Base-by-base conservation (phyloP, 2,113 vertebrate species). In the Bungarus multicinctus region DNA sequence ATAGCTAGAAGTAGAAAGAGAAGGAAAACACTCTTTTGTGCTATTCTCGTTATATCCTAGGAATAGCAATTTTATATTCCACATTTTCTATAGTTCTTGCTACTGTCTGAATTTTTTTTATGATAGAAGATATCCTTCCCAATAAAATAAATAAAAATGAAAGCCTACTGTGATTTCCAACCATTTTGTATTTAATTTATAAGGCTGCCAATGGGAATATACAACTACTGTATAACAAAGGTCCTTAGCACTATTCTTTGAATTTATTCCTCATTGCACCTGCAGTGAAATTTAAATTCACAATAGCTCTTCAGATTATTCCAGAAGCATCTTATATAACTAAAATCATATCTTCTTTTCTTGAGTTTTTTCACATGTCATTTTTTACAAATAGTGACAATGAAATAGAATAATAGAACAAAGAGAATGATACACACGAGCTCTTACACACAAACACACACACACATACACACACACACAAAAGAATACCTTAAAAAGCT, bases 231-330 rank as follows among this genome's bases (percentile, higher is more conserved):
- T 88, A 85, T 85, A 94, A 93, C 57, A 18, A 74, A 93, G 34
- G 23, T 94, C 92, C 89, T 95, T 90, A 94, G 60, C 52, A 92
- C 88, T 85, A 95, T 86, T 93, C 94, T 95, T 94, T 95, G 93
- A 95, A 94, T 95, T 93, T 94, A 94, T 95, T 96, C 96, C 91
- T 96, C 94, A 97, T 96, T 96, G 93, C 90, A 97, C 58, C 89
- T 96, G 88, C 93, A 95, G 94, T 94, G 95, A 91, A 95, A 93
- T 53, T 60, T 92, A 47, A 96, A 95, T 88, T 94, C 96, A 96
- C 93, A 95, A 95, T 94, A 94, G 52, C 60, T 93, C 96, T 91
- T 96, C 94, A 88, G 95, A 91, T 60, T 91, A 92, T 93, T 95
- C 91, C 94, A 91, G 89, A 93, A 96, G 91, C 12, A 74, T 95